phyloP scores from a whole-genome alignment of 2,797 vertebrate species.

The Tokudaia muenninki region DNA sequence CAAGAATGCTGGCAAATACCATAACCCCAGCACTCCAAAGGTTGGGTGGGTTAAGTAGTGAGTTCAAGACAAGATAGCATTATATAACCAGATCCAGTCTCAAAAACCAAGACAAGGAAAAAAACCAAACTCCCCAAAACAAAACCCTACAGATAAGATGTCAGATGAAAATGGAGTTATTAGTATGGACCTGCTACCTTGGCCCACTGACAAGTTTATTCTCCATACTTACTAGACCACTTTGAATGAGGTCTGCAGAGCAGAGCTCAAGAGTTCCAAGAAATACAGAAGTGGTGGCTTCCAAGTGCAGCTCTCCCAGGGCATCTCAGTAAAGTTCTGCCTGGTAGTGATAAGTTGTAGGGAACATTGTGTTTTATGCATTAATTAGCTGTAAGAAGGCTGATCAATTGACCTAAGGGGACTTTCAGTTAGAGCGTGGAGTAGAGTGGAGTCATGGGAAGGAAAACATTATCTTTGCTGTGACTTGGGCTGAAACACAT shows the following conservation, averaged over 20 bases:
- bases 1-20: too few species aligned
- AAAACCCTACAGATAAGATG: background rate
- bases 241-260: background rate
- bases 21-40: background rate
- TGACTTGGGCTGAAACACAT: slow-evolving; percentile 8
- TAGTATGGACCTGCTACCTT: background rate
- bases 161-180: background rate
- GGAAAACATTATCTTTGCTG: background rate
- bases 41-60: background rate
- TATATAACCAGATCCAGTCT: background rate
- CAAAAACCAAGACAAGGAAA: background rate
- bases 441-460: background rate
- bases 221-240: background rate
- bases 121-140: background rate
- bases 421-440: slow-evolving; percentile 12
- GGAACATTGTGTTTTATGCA: background rate
- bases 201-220: background rate
- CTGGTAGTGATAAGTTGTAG: background rate
- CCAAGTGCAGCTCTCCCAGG: background rate
- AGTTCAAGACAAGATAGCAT: background rate
- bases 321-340: background rate
- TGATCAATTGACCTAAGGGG: slow-evolving; percentile 2
- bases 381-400: slow-evolving; percentile 3
- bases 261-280: background rate
- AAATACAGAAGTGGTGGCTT: background rate